Conservation (phyloP, 2,797 vertebrate species). For the Cossypha niveicapilla region DNA sequence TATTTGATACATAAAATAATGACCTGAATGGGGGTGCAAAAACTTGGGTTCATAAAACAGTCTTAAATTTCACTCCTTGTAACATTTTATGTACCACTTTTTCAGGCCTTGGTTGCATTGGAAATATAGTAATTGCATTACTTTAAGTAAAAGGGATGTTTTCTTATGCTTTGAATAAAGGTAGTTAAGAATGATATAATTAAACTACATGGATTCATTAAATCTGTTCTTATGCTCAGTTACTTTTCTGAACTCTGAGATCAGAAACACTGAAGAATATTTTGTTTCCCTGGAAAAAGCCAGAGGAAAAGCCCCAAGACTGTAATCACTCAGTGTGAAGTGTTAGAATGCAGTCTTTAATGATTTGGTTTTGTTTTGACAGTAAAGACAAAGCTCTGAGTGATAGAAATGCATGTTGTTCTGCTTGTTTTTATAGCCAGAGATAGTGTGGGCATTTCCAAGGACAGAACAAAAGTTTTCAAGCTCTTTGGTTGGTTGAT, state of each 20-base stretch:
- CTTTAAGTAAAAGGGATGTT: not conserved
- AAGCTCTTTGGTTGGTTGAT: constrained; percentile 73
- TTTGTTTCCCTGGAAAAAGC: not conserved
- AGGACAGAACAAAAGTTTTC: constrained; percentile 87
- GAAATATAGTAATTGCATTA: not conserved
- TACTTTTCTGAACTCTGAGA: not conserved
- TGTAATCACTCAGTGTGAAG: not conserved
- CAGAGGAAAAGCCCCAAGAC: not conserved
- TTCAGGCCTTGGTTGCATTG: not conserved
- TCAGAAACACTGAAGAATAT: not conserved
- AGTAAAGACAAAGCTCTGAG: constrained; percentile 25
- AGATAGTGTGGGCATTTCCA: constrained; percentile 78
- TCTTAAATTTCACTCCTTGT: not conserved
- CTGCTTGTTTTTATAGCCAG: constrained; percentile 72
- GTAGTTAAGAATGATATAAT: not conserved
- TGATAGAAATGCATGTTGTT: constrained; percentile 63
- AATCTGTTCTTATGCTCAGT: not conserved
- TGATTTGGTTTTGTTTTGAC: not conserved
- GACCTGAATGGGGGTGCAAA: not conserved
- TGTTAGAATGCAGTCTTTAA: not conserved
- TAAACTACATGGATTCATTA: not conserved
- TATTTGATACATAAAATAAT: not conserved
- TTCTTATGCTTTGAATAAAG: not conserved
- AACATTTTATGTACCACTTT: not conserved
- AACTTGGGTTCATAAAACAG: not conserved